phyloP scores from a whole-genome alignment of 2,888 invertebrate species.

The Amphipyra berbera region DNA sequence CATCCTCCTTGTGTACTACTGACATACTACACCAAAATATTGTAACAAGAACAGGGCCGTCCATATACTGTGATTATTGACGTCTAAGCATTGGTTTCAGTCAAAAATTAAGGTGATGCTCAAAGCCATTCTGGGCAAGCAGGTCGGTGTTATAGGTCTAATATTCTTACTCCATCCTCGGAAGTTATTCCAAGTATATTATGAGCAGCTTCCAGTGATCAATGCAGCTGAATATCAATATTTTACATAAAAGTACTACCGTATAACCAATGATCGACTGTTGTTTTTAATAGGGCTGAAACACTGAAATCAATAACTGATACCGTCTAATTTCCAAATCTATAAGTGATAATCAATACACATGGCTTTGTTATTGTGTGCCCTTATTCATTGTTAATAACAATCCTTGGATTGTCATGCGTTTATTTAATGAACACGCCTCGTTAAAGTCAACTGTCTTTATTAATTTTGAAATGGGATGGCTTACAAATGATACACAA shows the following conservation, averaged over 20 bases:
- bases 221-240: no score
- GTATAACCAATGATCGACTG: no score
- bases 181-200: background rate
- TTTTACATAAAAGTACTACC: no score
- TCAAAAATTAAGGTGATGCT: no score
- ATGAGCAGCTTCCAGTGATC: background rate
- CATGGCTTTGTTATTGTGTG: background rate
- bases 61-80: no score
- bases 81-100: no score
- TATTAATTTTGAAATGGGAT: background rate
- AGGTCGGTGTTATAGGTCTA: no score
- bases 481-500: background rate
- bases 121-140: no score
- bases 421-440: slow-evolving; percentile 8
- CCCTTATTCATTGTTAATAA: background rate
- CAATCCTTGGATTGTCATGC: background rate
- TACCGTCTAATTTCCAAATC: background rate
- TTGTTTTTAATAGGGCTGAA: background rate
- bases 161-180: no score
- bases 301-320: background rate
- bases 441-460: slow-evolving; percentile 1
- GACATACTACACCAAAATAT: no score
- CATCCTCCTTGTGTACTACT: no score
- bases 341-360: background rate
- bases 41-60: no score